These are phyloP conservation scores for Cataglyphis cursor DNA, from an alignment of 2,888 invertebrate genomes.

Conservation along the genomic window DNA sequence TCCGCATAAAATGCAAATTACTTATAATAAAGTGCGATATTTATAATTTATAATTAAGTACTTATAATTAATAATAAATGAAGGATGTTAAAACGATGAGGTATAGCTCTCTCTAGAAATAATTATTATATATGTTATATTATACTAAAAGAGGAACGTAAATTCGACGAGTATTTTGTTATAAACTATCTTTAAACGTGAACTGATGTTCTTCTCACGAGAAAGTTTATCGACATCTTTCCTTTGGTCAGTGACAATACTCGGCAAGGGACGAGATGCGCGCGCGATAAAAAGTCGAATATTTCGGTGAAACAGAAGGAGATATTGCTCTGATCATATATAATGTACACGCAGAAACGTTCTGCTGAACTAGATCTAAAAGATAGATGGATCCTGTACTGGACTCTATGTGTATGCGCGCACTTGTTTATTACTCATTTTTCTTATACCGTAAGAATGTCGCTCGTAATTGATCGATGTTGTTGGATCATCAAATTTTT, in stretches of 20 bases:
- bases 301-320: background rate
- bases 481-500: conserved; percentile 11
- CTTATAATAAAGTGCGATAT: background rate
- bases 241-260: background rate
- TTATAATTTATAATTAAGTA: background rate
- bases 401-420: conserved; percentile 3
- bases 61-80: conserved; percentile 12
- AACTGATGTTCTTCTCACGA: background rate
- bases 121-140: background rate
- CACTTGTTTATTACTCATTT: conserved; percentile 34
- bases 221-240: background rate
- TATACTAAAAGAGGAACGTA: background rate
- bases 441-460: conserved; percentile 38
- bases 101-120: background rate
- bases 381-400: conserved; percentile 28
- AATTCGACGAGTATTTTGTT: background rate
- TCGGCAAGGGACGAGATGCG: background rate
- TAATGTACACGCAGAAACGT: conserved; percentile 30
- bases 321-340: conserved; percentile 25
- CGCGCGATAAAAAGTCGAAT: background rate
- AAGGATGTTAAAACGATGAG: background rate
- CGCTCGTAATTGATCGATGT: conserved; percentile 40
- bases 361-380: conserved; percentile 15
- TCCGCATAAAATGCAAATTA: background rate
- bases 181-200: background rate